Evolutionary conservation across 1,140 invertebrate species (phyloP).

Genomic region (Pseudomyrmex cubaensis): DNA sequence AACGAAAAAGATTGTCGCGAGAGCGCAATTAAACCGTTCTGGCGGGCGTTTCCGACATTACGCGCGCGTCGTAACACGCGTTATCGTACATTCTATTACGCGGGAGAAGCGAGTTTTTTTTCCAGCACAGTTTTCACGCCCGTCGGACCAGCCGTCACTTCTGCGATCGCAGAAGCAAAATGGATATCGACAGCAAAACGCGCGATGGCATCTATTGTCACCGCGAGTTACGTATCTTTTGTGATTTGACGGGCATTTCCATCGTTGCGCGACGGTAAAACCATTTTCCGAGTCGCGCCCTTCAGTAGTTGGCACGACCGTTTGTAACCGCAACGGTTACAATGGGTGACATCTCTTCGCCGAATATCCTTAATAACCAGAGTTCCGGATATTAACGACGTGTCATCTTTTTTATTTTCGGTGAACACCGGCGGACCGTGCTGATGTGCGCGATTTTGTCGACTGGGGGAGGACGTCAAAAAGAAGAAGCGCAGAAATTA

Average conservation of each 20-base stretch:
- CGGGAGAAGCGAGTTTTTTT: slow-evolving; percentile 2
- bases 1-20: slow-evolving; percentile 11
- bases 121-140: slow-evolving; percentile 43
- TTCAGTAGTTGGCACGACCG: slow-evolving; percentile 18
- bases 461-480: not conserved
- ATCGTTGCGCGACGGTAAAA: slow-evolving; percentile 41
- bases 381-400: slow-evolving; percentile 39
- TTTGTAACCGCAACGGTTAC: slow-evolving; percentile 37
- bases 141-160: slow-evolving; percentile 53
- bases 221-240: slow-evolving; percentile 55
- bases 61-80: not conserved
- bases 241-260: slow-evolving; percentile 60
- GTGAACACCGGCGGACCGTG: not conserved
- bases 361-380: slow-evolving; percentile 43
- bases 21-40: slow-evolving; percentile 39
- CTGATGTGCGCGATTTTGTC: slow-evolving; percentile 9
- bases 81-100: slow-evolving; percentile 41
- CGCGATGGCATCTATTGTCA: slow-evolving; percentile 62
- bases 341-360: slow-evolving; percentile 26
- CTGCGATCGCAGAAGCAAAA: slow-evolving; percentile 55
- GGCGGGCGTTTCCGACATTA: not conserved
- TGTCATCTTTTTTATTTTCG: slow-evolving; percentile 32
- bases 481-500: slow-evolving; percentile 4
- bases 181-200: slow-evolving; percentile 64
- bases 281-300: slow-evolving; percentile 54